Percentiles rank a stretch among this genome's conserved stretches.
phyloP scores from a whole-genome alignment of 1,140 invertebrate genomes.

The Papilio aristodemus region DNA sequence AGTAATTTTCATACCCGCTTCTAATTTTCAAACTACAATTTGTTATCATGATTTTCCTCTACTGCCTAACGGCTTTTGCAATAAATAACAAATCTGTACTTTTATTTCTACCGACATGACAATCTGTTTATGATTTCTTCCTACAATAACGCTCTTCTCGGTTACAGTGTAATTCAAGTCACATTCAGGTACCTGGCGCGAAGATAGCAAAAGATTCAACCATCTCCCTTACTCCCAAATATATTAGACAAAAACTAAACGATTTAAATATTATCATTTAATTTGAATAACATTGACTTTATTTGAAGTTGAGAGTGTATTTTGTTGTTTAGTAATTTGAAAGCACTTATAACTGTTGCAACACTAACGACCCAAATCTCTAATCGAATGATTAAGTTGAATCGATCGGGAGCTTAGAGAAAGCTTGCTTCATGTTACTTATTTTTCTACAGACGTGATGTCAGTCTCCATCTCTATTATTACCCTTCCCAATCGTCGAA shows the following conservation, averaged over 20 bases:
- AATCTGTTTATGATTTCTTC: constrained; percentile 6
- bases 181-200: background rate
- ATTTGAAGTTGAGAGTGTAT: background rate
- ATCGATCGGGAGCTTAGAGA: background rate
- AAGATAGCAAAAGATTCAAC: background rate
- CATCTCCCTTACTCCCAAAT: background rate
- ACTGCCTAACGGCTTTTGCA: background rate
- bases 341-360: constrained; percentile 11
- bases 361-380: constrained; percentile 10
- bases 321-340: background rate
- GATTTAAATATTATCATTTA: background rate
- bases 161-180: background rate
- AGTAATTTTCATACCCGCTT: constrained; percentile 16
- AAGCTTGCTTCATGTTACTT: constrained; percentile 24
- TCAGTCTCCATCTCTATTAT: constrained; percentile 33
- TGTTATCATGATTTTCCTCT: background rate
- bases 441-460: constrained; percentile 6
- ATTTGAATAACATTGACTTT: background rate
- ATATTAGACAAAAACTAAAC: background rate
- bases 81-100: background rate
- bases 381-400: background rate
- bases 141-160: background rate
- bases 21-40: constrained; percentile 18
- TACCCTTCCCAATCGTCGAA: constrained; percentile 51
- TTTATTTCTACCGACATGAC: too few relatives aligned